These are phyloP conservation scores for Drosophila nigricruria DNA, from an alignment of 2,888 invertebrate genomes.

Conservation along the genomic window DNA sequence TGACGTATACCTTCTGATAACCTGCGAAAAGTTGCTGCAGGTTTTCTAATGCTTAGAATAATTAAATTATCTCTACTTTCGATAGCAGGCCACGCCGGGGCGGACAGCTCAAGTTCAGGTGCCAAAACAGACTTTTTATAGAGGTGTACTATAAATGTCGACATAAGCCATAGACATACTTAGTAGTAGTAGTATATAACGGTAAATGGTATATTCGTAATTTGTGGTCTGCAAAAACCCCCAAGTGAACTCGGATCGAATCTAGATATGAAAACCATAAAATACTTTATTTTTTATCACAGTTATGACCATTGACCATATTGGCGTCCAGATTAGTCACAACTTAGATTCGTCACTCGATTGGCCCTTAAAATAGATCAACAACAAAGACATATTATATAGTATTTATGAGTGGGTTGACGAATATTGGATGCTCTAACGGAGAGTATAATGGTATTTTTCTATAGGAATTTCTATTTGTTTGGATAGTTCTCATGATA, in stretches of 20 bases:
- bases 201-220: not conserved
- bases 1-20: slow-evolving; percentile 72
- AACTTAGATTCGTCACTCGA: slow-evolving; percentile 27
- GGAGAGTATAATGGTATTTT: too few relatives aligned
- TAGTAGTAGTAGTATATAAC: not conserved
- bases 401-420: not conserved
- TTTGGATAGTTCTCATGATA: too few relatives aligned
- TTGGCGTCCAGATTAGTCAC: slow-evolving; percentile 42
- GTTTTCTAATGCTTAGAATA: slow-evolving; percentile 56
- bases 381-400: not conserved
- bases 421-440: not conserved
- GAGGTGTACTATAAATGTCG: slow-evolving; percentile 6
- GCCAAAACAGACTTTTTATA: slow-evolving; percentile 18
- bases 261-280: slow-evolving; percentile 45
- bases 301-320: slow-evolving; percentile 41
- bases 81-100: slow-evolving; percentile 34
- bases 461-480: too few relatives aligned
- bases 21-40: slow-evolving; percentile 32
- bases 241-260: not conserved
- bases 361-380: not conserved
- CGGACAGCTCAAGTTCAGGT: slow-evolving; percentile 45
- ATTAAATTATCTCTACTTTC: slow-evolving; percentile 63
- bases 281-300: slow-evolving; percentile 43
- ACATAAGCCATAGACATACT: not conserved
- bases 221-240: not conserved